phyloP scores from a whole-genome alignment of 2,113 vertebrate species.

The Cyprinodon tularosa region DNA sequence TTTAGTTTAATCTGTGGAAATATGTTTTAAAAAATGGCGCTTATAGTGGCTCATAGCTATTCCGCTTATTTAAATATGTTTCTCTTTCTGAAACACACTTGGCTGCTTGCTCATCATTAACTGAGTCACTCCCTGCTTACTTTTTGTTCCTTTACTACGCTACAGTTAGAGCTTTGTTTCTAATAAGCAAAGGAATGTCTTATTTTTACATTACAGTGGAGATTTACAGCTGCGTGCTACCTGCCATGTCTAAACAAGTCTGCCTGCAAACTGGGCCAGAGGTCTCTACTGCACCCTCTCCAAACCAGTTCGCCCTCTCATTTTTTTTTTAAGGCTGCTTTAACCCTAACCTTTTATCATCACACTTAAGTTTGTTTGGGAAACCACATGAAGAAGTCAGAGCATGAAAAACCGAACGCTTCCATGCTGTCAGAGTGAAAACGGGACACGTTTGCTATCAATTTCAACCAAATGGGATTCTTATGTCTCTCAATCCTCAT shows the following conservation, averaged over 20 bases:
- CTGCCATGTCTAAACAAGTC: conserved; percentile 38
- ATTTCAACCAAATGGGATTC: conserved; percentile 37
- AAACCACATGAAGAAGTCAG: conserved; percentile 25
- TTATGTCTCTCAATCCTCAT: conserved; percentile 4
- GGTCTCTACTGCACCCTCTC: conserved; percentile 39
- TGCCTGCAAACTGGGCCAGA: conserved; percentile 34
- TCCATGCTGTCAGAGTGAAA: not conserved
- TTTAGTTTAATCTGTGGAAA: not conserved
- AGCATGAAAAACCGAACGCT: not conserved
- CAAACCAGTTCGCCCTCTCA: conserved; percentile 49
- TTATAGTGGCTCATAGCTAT: not conserved
- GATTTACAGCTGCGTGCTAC: conserved; percentile 14
- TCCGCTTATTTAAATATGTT: conserved; percentile 36
- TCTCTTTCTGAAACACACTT: conserved; percentile 14
- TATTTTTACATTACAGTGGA: conserved; percentile 22
- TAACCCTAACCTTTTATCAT: conserved; percentile 22
- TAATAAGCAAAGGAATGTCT: conserved; percentile 3
- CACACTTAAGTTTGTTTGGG: conserved; percentile 1
- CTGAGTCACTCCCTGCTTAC: conserved; percentile 30
- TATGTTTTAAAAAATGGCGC: too few species aligned
- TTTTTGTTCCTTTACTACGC: conserved; percentile 3
- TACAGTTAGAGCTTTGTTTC: conserved; percentile 39
- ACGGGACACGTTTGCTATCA: conserved; percentile 36
- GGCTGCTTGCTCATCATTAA: conserved; percentile 21
- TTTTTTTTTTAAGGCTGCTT: too few species aligned